Percentiles rank a stretch among this genome's conserved stretches.
phyloP scores from a whole-genome alignment of 2,797 vertebrate genomes.

The Gymnodraco acuticeps region DNA sequence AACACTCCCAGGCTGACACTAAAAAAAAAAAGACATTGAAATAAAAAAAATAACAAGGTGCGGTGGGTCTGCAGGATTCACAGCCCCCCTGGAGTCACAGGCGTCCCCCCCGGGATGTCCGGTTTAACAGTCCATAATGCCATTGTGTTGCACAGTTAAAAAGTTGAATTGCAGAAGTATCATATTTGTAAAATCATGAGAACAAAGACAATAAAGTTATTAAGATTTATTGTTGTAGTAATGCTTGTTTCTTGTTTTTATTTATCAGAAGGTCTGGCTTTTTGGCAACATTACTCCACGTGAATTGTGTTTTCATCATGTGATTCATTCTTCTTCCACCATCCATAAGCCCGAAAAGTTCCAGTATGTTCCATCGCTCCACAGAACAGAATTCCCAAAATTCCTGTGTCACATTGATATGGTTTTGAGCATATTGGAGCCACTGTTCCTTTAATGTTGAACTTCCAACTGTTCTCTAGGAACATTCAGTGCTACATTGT shows the following conservation, averaged over 20 bases:
- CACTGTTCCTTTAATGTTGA: too few species aligned
- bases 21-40: conserved; percentile 22
- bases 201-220: conserved; percentile 83
- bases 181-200: conserved; percentile 85
- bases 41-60: background rate
- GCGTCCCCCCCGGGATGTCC: conserved; percentile 44
- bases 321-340: too few species aligned
- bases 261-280: conserved; percentile 49
- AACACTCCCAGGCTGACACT: conserved; percentile 36
- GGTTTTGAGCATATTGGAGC: too few species aligned
- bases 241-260: conserved; percentile 74
- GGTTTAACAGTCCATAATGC: conserved; percentile 77
- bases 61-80: conserved; percentile 67
- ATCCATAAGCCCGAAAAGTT: too few species aligned
- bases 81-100: conserved; percentile 63
- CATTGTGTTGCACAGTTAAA: conserved; percentile 84
- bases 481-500: too few species aligned
- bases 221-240: conserved; percentile 67
- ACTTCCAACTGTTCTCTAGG: too few species aligned
- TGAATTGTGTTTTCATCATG: too few species aligned
- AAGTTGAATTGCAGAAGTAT: conserved; percentile 83
- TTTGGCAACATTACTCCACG: background rate
- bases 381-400: too few species aligned
- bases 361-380: too few species aligned
- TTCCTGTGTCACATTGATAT: too few species aligned